Evolutionary conservation across 2,888 invertebrate species (phyloP), one percentile per base, ranked within the genome.

Genomic region (Cerastis leucographa): DNA sequence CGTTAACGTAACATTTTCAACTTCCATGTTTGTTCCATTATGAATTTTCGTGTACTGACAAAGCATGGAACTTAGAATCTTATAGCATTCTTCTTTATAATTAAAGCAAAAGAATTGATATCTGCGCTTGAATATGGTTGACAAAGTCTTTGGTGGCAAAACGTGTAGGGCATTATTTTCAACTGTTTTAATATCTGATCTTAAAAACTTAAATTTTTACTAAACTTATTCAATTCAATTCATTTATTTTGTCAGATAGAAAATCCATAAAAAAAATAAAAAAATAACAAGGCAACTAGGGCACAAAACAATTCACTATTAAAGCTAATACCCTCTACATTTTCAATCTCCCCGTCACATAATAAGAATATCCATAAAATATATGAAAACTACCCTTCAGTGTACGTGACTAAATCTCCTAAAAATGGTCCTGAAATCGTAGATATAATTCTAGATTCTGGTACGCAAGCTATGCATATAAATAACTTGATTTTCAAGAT

Each of bases 401-500:
- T 17, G 71, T 74, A 84, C 85, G 85, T 80, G 85, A 80, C 71
- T 80, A 66, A 79, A 80, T 83, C 71, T 85, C 2, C 54, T 59
- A 85, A 76, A 61, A 83, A 78, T 71, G 49, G 12, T 76, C 40
- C 42, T 69, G 68, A 66, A 86, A 66, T 71, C 46, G 51, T 71
- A 67, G 66, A 68, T 49, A 79, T 79, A 49, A 70, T 84, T 76
- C 71, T 56, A 86, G 67, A 74, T 70, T 84, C 44, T 71, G 46
- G 66, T 70, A 72, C 76, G 72, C 73, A 75, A 80, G 77, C 64
- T 78, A 76, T 84, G 85, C 81, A 87, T 85, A 72, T 67, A 87
- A 84, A 85, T 65, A 74, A 74, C 87, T 76, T 76, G 78, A 85
- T 85, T 85, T 80, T 70, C 62, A 42, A 80, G 71, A 80, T 86